Percentiles rank a stretch among this genome's conserved stretches.
Conservation (phyloP, 2,797 vertebrate genomes). For the Brachymystax lenok region DNA sequence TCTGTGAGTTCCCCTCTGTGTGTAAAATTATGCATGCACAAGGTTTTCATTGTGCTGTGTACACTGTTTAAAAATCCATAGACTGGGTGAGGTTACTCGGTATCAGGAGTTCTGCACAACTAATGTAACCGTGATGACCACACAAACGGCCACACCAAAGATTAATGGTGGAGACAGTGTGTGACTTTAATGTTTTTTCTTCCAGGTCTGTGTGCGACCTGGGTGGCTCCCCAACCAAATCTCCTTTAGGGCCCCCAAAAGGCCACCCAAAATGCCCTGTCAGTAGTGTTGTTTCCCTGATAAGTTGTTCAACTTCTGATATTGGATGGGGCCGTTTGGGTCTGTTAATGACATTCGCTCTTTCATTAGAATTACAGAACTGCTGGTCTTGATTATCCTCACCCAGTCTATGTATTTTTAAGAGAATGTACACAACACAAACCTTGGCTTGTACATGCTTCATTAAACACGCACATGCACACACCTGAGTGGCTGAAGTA, state of each 20-base stretch:
- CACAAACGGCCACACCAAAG: background rate
- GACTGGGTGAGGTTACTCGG: background rate
- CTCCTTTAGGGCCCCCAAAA: no score
- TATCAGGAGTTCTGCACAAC: background rate
- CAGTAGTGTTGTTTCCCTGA: no score
- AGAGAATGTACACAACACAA: background rate
- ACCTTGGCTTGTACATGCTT: conserved; percentile 1
- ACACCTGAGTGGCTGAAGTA: conserved; percentile 31
- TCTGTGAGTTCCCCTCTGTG: conserved; percentile 66
- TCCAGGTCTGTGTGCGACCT: conserved; percentile 76
- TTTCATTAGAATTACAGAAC: background rate
- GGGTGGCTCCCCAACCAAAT: no score
- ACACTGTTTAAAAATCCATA: background rate
- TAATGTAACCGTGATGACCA: background rate
- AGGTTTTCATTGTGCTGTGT: background rate
- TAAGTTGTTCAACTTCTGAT: no score
- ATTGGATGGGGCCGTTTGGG: background rate
- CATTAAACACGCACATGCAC: conserved; percentile 11
- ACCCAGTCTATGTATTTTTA: background rate
- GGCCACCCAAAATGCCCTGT: no score
- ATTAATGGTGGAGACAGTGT: background rate
- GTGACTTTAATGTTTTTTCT: background rate
- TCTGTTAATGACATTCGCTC: background rate
- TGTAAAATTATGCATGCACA: background rate
- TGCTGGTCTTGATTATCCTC: background rate